Conservation (phyloP, 2,888 invertebrate genomes). For the Strigamia maritima region DNA sequence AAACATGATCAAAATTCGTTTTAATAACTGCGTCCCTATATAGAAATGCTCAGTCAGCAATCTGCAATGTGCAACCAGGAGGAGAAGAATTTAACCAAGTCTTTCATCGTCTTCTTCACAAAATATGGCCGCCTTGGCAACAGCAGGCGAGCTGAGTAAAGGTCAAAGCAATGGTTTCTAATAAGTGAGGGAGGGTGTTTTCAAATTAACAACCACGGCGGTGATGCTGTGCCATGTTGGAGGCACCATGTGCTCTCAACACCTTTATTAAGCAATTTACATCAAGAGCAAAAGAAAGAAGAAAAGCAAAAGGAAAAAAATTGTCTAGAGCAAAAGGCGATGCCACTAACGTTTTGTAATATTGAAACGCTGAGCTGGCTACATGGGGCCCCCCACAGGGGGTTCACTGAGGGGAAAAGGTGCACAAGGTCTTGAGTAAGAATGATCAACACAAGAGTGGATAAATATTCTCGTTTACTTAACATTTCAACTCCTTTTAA, state of each 20-base stretch:
- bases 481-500: background rate
- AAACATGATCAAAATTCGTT: background rate
- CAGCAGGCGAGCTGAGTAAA: slow-evolving; percentile 34
- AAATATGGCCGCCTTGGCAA: slow-evolving; percentile 23
- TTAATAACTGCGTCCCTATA: too few relatives aligned
- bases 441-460: background rate
- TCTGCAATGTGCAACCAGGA: background rate
- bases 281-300: background rate
- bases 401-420: background rate
- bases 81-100: background rate
- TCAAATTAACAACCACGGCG: slow-evolving; percentile 31
- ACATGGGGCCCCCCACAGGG: background rate
- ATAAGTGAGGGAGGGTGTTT: slow-evolving; percentile 35
- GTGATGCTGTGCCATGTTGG: slow-evolving; percentile 18
- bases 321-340: background rate
- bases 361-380: background rate
- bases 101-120: background rate
- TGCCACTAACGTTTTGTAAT: background rate
- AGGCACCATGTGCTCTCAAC: slow-evolving; percentile 29
- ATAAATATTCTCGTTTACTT: background rate
- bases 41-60: background rate
- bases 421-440: background rate
- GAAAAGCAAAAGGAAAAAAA: slow-evolving; percentile 23
- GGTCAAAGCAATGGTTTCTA: slow-evolving; percentile 37
- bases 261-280: slow-evolving; percentile 37